Evolutionary conservation across 2,113 vertebrate genomes (phyloP), one percentile per base, ranked within the genome.

Genomic region (Notarius lentiginosus): DNA sequence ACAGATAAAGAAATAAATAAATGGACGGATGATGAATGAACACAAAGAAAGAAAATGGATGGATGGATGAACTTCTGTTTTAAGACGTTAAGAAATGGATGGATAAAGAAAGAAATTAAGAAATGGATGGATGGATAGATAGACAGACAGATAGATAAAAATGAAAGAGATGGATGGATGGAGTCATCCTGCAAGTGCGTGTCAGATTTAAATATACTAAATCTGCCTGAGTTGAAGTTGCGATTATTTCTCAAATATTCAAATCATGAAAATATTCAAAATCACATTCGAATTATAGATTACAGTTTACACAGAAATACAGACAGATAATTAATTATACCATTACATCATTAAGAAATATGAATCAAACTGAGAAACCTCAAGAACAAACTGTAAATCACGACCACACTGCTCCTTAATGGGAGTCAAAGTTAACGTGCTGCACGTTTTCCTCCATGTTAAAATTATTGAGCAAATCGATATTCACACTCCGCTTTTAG

Each of bases 151-250:
- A 72, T 47, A 4, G 34, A 47, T 47, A 8, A 14, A 20, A 41
- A 41, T 41, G 4, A 22, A 20, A 47, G 10, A 8, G n/a, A 70
- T 70, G 27, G 66, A 70, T 70, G 27, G 27, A 70, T 68, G 5
- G 1, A 70, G 66, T 18, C 30, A 70, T 72, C 34, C 17, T 41
- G 12, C 34, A 41, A 30, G 89, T 56, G 56, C 85, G 87, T 86
- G 55, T 88, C 61, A n/a, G 12, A 70, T 88, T 81, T 89, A 56
- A 90, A 87, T 87, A 84, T 84, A 91, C 81, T 68, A 66, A 51
- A 72, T 83, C 84, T n/a, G 20, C 77, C 76, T 79, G 75, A 87
- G 90, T 68, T n/a, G 68, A 3, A 1, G n/a, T 22, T 61, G 61
- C 24, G 22, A 24, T 63, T 24, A 9, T 20, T 10, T 63, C 61